Evolutionary conservation across 2,113 vertebrate genomes (phyloP).

Genomic region (Otis tarda): DNA sequence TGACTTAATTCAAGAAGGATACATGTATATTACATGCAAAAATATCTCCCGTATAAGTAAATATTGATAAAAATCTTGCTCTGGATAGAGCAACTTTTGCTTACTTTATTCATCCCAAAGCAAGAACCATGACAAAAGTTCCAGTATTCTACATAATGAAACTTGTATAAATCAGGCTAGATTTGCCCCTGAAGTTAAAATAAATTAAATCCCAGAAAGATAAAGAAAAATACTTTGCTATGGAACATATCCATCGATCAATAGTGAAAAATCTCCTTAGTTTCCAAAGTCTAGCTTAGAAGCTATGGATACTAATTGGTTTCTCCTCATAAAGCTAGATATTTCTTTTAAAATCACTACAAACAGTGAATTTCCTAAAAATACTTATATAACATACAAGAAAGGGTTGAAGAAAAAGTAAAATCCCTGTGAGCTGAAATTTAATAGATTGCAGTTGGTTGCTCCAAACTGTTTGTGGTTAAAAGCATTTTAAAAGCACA

Average conservation of each 20-base stretch:
- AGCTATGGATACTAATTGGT: neutral
- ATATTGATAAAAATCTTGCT: neutral
- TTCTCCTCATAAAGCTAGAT: conserved; percentile 11
- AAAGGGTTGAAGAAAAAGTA: conserved; percentile 57
- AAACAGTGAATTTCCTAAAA: conserved; percentile 63
- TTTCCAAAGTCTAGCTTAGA: neutral
- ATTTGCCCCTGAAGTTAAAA: neutral
- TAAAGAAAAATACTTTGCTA: neutral
- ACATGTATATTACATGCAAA: neutral
- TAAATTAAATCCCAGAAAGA: neutral
- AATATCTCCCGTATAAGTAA: neutral
- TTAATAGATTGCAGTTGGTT: conserved; percentile 71
- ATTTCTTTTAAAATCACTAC: conserved; percentile 16
- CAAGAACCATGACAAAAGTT: neutral
- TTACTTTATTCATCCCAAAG: neutral
- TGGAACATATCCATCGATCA: neutral
- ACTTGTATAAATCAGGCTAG: neutral
- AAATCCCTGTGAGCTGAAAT: conserved; percentile 67
- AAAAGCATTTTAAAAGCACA: conserved; percentile 67
- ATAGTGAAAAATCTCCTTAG: neutral
- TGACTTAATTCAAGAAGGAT: neutral
- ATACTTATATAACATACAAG: conserved; percentile 56
- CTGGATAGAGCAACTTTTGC: neutral
- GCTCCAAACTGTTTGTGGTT: conserved; percentile 72
- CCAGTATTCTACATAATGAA: neutral